Base-by-base conservation (phyloP, 1,140 invertebrate species). In the Mercenaria mercenaria region DNA sequence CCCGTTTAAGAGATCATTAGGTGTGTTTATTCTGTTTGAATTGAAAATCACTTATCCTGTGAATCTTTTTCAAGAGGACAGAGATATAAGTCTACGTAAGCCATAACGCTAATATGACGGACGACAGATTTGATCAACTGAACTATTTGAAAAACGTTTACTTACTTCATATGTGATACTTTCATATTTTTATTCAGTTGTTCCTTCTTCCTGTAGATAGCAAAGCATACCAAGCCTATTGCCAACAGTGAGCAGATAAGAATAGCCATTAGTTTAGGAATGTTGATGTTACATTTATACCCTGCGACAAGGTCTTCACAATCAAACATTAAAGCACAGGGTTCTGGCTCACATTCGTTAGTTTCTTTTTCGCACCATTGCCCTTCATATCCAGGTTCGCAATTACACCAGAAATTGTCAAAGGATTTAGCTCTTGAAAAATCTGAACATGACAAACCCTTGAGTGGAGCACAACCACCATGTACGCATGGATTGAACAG, bases 351-450 rank as follows among this genome's bases (percentile, higher is more conserved):
- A 86, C 83, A 86, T 50, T 86, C 83, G 47, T 86, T 69, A 6
- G 67, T 88, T 72, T 88, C 76, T 1, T 18, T 52, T n/a, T 43
- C 20, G 56, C 87, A 81, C 87, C 87, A 81, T 37, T 72, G 29
- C 74, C 88, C 79, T 29, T 74, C 64, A 83, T 89, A 89, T 4
- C 88, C 52, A 15, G 52, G 23, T 11, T 56, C 8, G 23, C 52
- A 56, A 11, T 15, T 20, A 56, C 52, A 56, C 23, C 13, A 4
- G 52, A 56, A 56, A n/a, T 56, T 23, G 10, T 11, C 10, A 56
- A 56, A 56, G 10, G 52, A 56, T 56, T 15, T 56, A 4, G 52
- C 10, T 23, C 52, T 6, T 56, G 23, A 23, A 3, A 56, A 3
- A 23, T 56, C 52, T 4, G 4, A 3, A 56, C 52, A 56, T 15